These are phyloP conservation scores for Pegoplata infirma DNA, from an alignment of 2,888 invertebrate species.

Conservation along the genomic window DNA sequence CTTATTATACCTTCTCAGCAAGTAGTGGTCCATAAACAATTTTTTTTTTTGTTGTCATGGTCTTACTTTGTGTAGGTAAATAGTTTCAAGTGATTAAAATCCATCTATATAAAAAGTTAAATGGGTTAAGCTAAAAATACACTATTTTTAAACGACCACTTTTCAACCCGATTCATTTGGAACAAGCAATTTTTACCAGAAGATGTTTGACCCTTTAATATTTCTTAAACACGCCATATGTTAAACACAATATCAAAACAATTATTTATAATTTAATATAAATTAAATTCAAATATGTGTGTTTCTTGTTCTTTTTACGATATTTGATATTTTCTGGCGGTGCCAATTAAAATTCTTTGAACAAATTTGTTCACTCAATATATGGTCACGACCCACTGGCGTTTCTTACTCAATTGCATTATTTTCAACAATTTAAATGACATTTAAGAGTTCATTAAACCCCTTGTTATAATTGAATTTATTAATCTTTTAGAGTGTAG, in stretches of 20 bases:
- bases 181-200: not conserved
- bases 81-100: slow-evolving; percentile 4
- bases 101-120: not conserved
- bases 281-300: slow-evolving; percentile 4
- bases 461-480: slow-evolving; percentile 1
- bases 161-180: not conserved
- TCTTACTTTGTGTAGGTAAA: no score
- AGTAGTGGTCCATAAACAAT: no score
- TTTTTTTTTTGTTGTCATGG: no score
- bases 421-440: not conserved
- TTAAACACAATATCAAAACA: no score
- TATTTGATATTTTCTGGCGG: no score
- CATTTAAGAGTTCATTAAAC: slow-evolving; percentile 10
- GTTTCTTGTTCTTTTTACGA: no score
- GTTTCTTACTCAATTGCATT: not conserved
- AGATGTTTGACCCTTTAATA: not conserved
- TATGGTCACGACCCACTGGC: not conserved
- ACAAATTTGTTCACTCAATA: not conserved
- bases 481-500: slow-evolving; percentile 1
- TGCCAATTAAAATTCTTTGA: not conserved
- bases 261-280: not conserved
- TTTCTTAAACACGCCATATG: not conserved
- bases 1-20: no score
- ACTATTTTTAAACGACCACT: not conserved
- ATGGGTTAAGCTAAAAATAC: slow-evolving; percentile 1